These are phyloP conservation scores for Coendou prehensilis DNA, from an alignment of 2,797 vertebrate genomes.

Conservation along the genomic window DNA sequence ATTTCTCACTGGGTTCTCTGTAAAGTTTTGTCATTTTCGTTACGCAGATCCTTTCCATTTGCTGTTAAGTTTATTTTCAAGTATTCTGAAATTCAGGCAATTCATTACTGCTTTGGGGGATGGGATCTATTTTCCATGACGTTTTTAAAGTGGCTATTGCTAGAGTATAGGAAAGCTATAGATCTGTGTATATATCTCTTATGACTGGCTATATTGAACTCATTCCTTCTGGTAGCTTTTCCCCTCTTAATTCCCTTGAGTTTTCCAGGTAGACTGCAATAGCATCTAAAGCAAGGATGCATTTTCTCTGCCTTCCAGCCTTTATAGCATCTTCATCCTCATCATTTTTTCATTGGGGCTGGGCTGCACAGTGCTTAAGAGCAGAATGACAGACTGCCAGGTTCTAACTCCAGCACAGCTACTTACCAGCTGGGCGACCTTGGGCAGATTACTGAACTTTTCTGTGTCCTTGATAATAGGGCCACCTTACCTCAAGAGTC, in stretches of 20 bases:
- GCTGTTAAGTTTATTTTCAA: conserved; percentile 8
- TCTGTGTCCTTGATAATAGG: not conserved
- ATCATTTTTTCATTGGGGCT: not conserved
- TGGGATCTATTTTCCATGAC: conserved; percentile 47
- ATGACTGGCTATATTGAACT: not conserved
- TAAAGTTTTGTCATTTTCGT: conserved; percentile 43
- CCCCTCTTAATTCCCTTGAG: not conserved
- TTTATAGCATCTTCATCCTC: not conserved
- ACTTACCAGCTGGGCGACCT: not conserved
- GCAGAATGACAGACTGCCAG: not conserved
- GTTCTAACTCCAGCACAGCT: conserved; percentile 53
- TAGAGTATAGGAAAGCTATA: conserved; percentile 17
- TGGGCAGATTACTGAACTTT: conserved; percentile 44
- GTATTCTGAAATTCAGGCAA: not conserved
- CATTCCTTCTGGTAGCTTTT: conserved; percentile 44
- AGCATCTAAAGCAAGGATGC: not conserved
- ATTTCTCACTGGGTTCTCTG: not conserved
- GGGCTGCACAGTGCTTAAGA: not conserved
- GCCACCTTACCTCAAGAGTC: not conserved
- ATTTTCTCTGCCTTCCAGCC: not conserved
- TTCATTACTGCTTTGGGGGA: conserved; percentile 45
- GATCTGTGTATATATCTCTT: not conserved
- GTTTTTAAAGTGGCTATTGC: not conserved
- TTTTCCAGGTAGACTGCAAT: not conserved
- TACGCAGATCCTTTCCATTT: conserved; percentile 16